Base-by-base conservation (phyloP, 2,113 vertebrate species). In the Narcine bancroftii region DNA sequence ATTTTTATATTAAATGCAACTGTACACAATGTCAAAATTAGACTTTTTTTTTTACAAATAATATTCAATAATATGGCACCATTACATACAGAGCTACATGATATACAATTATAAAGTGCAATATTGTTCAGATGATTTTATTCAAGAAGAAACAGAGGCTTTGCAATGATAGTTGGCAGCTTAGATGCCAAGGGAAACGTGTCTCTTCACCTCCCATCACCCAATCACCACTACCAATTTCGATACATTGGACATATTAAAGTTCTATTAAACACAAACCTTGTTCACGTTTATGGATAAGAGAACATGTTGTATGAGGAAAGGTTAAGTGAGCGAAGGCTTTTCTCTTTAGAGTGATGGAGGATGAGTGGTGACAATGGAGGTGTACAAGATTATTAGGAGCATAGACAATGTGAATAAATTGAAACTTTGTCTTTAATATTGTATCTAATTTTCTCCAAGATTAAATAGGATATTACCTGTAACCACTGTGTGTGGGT, bases 1-100 rank as follows among this genome's bases (percentile, higher is more conserved):
- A 91, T 91, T 91, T 69, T 91, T 69, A 69, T 69, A 91, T 91
- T 65, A 69, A 91, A 91, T 65, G 71, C 45, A 89, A 91, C 69
- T 91, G 71, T 91, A 69, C 89, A 91, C 33, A 91, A 91, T 65
- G 69, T 91, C 60, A 36, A 91, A 71, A 91, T 39, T 47, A 47
- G 21, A 19, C 39, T 66, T 60, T 6, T 91, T 69, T 91, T 91
- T 65, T 91, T 91, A 89, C 85, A 91, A 91, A 91, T 36, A 89
- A 65, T 66, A 45, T 47, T 91, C 29, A 91, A 42, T 42, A 91
- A 91, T 91, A 69, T 69, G 89, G 89, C 89, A 91, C 39, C 6
- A 13, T 91, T 71, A 91, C 66, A 47, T 33, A 1, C 36, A 36
- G 83, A 91, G 21, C 15, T 71, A 33, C 15, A 15, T 85, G 36